Evolutionary conservation across 2,113 vertebrate genomes (phyloP).

Genomic region (Mus spicilegus): DNA sequence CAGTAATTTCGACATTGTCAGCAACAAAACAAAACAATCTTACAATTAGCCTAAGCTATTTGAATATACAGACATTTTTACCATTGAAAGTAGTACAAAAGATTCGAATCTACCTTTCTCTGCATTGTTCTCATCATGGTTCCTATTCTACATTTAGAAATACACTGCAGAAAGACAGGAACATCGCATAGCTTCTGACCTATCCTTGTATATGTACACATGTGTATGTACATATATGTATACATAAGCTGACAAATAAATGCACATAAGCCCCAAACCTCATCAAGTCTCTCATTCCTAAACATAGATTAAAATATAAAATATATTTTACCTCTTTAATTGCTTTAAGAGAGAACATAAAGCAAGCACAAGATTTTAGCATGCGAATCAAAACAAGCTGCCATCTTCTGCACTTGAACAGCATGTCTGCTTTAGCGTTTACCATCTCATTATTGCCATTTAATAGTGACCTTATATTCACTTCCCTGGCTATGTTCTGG

Average conservation of each 20-base stretch:
- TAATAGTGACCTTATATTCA: slow-evolving; percentile 25
- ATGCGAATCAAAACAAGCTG: background rate
- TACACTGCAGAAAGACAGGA: background rate
- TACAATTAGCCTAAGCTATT: background rate
- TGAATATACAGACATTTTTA: background rate
- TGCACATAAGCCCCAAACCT: background rate
- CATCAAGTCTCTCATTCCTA: background rate
- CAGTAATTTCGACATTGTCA: background rate
- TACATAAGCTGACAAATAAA: background rate
- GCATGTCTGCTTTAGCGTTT: background rate
- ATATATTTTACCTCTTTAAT: background rate
- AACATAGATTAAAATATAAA: background rate
- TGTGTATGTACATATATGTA: background rate
- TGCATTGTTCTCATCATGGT: background rate
- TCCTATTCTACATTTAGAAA: background rate
- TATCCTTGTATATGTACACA: background rate
- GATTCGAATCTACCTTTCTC: slow-evolving; percentile 29
- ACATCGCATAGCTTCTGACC: background rate
- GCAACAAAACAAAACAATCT: background rate
- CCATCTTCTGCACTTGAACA: background rate
- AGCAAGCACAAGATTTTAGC: slow-evolving; percentile 5
- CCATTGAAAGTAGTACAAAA: background rate
- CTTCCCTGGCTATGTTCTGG: background rate
- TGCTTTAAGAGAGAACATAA: background rate
- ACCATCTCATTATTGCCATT: slow-evolving; percentile 51